These are phyloP conservation scores for Diuraphis noxia DNA, from an alignment of 1,140 invertebrate genomes.

Conservation along the genomic window DNA sequence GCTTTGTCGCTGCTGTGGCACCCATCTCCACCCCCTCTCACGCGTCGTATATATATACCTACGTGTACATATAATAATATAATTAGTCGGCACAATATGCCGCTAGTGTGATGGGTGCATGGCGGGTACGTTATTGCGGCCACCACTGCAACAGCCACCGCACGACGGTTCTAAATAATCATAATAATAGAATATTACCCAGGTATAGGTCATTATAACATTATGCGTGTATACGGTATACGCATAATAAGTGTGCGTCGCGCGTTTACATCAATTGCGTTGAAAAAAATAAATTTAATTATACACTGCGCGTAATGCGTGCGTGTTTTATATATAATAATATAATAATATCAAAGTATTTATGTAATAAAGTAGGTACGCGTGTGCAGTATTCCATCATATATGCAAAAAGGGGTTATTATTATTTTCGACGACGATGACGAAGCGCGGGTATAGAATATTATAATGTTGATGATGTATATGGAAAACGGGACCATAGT, in stretches of 20 bases:
- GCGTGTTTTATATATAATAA: not conserved
- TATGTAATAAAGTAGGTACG: not conserved
- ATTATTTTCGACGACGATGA: not conserved
- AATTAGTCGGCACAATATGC: not conserved
- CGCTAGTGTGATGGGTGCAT: not conserved
- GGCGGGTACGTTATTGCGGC: not conserved
- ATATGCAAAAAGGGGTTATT: slow-evolving; percentile 10
- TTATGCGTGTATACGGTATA: not conserved
- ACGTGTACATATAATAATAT: not conserved
- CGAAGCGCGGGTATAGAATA: not conserved
- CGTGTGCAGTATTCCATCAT: not conserved
- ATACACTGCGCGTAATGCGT: not conserved
- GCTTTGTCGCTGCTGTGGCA: not conserved
- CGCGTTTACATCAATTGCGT: not conserved
- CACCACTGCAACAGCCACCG: not conserved
- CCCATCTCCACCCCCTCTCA: not conserved
- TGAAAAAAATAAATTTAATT: not conserved
- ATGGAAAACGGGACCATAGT: not conserved
- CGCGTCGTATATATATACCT: no score
- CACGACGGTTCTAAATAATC: not conserved
- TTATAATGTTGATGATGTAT: not conserved
- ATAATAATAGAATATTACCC: not conserved
- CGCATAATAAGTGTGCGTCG: not conserved
- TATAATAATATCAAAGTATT: not conserved
- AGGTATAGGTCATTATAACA: not conserved